Conservation (phyloP, 64 coral and sea anemone species). For the Montipora efflorescens region DNA sequence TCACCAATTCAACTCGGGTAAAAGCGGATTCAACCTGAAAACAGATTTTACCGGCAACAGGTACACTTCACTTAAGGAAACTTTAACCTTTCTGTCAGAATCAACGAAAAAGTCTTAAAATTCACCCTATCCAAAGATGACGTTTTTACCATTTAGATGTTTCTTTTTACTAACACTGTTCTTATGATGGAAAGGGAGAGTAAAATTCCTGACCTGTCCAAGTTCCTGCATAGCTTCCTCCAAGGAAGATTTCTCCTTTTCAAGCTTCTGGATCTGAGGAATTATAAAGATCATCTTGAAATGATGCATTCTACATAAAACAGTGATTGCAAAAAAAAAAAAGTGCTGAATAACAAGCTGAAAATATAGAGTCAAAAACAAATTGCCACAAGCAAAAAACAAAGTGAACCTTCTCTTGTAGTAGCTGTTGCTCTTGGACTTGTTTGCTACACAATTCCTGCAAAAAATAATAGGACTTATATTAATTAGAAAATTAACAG, state of each 20-base stretch:
- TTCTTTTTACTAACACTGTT: background rate
- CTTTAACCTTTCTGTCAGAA: too few species aligned
- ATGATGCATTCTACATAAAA: background rate
- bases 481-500: background rate
- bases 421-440: slow-evolving; percentile 67
- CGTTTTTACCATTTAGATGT: too few species aligned
- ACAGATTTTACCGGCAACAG: too few species aligned
- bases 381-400: too few species aligned
- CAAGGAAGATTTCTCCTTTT: slow-evolving; percentile 47
- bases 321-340: background rate
- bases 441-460: slow-evolving; percentile 79
- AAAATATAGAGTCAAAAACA: background rate
- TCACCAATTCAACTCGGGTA: too few species aligned
- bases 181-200: background rate
- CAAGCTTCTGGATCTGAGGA: slow-evolving; percentile 58
- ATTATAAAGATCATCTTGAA: background rate
- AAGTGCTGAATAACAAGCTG: background rate
- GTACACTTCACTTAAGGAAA: too few species aligned
- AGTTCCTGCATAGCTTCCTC: slow-evolving; percentile 83
- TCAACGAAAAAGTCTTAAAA: too few species aligned
- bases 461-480: background rate
- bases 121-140: too few species aligned
- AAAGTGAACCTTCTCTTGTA: slow-evolving; percentile 56
- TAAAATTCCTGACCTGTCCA: slow-evolving; percentile 58
- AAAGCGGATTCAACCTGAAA: too few species aligned